Evolutionary conservation across 2,113 vertebrate genomes (phyloP).

Genomic region (Collichthys lucidus): DNA sequence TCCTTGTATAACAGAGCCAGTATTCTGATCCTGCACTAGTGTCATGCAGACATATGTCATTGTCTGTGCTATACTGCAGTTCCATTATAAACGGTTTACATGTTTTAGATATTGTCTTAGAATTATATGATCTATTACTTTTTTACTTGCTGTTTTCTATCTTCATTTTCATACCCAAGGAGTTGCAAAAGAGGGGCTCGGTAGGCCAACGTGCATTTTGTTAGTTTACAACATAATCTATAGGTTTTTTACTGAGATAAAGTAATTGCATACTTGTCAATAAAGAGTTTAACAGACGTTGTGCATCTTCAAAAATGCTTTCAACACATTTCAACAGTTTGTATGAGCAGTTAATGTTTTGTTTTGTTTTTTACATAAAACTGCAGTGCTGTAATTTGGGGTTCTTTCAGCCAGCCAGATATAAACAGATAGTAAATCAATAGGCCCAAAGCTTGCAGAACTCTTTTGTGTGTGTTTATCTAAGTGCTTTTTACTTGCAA

Average conservation of each 20-base stretch:
- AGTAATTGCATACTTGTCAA: background rate
- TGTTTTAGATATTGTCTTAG: no score
- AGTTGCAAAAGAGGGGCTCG: no score
- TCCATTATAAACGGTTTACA: background rate
- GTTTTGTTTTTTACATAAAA: background rate
- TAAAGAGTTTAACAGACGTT: background rate
- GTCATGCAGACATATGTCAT: background rate
- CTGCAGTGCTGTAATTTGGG: constrained; percentile 1
- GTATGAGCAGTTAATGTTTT: no score
- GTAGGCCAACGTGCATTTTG: no score
- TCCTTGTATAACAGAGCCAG: background rate
- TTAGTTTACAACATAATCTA: background rate
- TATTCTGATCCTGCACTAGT: background rate
- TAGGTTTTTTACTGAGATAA: background rate
- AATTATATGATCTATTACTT: background rate
- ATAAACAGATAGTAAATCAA: constrained; percentile 24
- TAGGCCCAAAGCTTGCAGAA: background rate
- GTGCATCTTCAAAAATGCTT: background rate
- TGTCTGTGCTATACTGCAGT: background rate
- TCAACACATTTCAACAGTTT: background rate
- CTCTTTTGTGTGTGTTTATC: background rate
- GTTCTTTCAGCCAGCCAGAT: background rate
- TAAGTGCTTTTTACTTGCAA: background rate
- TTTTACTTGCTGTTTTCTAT: no score
- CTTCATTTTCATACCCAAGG: no score